Evolutionary conservation across 2,888 invertebrate genomes (phyloP).

Genomic region (Artemia sinica): DNA sequence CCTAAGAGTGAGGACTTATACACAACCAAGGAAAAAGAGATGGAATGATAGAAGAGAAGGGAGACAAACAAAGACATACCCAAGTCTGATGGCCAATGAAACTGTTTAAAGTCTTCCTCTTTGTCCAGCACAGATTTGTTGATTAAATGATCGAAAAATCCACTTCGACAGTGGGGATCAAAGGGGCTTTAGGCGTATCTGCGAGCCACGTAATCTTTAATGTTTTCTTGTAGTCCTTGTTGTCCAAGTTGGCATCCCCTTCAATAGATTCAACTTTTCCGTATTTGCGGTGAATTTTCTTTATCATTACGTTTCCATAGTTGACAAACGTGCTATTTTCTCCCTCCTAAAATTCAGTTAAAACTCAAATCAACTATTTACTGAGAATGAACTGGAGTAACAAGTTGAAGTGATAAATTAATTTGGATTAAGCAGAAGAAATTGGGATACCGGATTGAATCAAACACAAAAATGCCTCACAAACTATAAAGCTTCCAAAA

Average conservation of each 20-base stretch:
- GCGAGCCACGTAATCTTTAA: constrained; percentile 86
- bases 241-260: constrained; percentile 65
- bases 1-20: too few species aligned
- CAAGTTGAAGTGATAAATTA: too few species aligned
- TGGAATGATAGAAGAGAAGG: too few species aligned
- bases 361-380: too few species aligned
- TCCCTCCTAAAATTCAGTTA: constrained; percentile 38
- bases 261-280: constrained; percentile 47
- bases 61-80: constrained; percentile 35
- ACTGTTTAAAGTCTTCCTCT: constrained; percentile 93
- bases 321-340: constrained; percentile 93
- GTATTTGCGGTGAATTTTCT: constrained; percentile 43
- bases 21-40: too few species aligned
- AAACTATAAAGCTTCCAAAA: too few species aligned
- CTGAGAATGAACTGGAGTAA: too few species aligned
- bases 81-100: constrained; percentile 62
- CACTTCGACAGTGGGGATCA: constrained; percentile 62
- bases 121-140: constrained; percentile 77
- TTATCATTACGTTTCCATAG: constrained; percentile 85
- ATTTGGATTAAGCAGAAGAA: too few species aligned
- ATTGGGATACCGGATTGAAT: too few species aligned
- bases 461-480: too few species aligned
- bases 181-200: constrained; percentile 39
- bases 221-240: constrained; percentile 95
- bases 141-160: constrained; percentile 92